Conservation (phyloP, 2,113 vertebrate genomes). For the Todiramphus chloris region DNA sequence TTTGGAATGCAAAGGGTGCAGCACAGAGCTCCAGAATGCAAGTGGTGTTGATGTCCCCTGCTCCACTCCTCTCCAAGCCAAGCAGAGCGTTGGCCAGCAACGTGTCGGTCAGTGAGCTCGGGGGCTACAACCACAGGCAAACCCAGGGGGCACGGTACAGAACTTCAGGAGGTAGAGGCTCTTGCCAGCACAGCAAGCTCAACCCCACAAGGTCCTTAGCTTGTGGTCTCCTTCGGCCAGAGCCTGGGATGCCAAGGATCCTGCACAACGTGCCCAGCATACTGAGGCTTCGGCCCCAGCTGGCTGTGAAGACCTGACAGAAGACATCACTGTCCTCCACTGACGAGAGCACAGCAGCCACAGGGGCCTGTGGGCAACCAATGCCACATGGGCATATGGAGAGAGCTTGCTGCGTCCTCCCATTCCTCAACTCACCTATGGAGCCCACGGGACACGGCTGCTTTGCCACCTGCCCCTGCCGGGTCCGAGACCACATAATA, state of each 20-base stretch:
- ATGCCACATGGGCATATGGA: rapidly evolving
- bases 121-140: background rate
- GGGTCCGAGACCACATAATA: slow-evolving; percentile 92
- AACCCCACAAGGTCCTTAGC: background rate
- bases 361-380: background rate
- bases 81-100: background rate
- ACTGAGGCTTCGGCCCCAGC: background rate
- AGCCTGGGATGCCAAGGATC: background rate
- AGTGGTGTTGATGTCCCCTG: background rate
- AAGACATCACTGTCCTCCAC: background rate
- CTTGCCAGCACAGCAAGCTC: background rate
- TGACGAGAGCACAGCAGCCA: background rate
- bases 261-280: background rate
- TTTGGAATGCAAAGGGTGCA: background rate
- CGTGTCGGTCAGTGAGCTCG: background rate
- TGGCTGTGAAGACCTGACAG: background rate
- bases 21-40: background rate
- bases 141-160: rapidly evolving
- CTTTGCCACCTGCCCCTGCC: slow-evolving; percentile 84
- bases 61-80: background rate
- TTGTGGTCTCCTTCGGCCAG: background rate
- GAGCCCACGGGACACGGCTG: slow-evolving; percentile 90
- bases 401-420: rapidly evolving
- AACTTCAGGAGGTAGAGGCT: background rate
- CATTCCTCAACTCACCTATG: slow-evolving; percentile 73